These are phyloP conservation scores for Drosophila santomea DNA, from an alignment of 1,140 invertebrate species.

Conservation along the genomic window DNA sequence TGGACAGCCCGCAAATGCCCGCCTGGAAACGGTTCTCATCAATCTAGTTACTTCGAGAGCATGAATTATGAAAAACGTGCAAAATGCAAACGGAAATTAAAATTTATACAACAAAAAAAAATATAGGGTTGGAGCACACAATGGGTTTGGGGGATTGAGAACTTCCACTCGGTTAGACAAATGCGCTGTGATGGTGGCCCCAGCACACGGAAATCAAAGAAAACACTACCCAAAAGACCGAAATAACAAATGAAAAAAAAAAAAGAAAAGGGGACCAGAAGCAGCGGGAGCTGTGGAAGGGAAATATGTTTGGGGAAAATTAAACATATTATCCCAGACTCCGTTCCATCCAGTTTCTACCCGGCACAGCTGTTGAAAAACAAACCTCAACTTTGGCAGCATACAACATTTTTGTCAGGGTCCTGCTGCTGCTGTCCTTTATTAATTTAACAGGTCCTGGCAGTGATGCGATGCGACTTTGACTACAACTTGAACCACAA, in stretches of 20 bases:
- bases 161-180: slow-evolving; percentile 80
- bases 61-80: slow-evolving; percentile 82
- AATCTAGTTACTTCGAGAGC: slow-evolving; percentile 79
- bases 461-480: slow-evolving; percentile 62
- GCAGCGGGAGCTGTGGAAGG: slow-evolving; percentile 22
- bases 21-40: slow-evolving; percentile 66
- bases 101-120: slow-evolving; percentile 65
- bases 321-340: slow-evolving; percentile 67
- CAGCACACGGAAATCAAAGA: slow-evolving; percentile 60
- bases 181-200: slow-evolving; percentile 43
- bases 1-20: slow-evolving; percentile 39
- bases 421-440: slow-evolving; percentile 63
- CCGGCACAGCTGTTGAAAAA: slow-evolving; percentile 74
- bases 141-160: slow-evolving; percentile 19
- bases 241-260: slow-evolving; percentile 28
- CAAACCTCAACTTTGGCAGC: slow-evolving; percentile 72
- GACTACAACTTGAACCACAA: slow-evolving; percentile 79
- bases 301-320: slow-evolving; percentile 66
- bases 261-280: neutral
- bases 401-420: slow-evolving; percentile 61
- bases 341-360: neutral
- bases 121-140: neutral
- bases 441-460: slow-evolving; percentile 76
- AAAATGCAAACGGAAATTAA: slow-evolving; percentile 83
- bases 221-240: slow-evolving; percentile 41